Base-by-base conservation (phyloP, 2,113 vertebrate genomes). In the Cardinalis cardinalis region DNA sequence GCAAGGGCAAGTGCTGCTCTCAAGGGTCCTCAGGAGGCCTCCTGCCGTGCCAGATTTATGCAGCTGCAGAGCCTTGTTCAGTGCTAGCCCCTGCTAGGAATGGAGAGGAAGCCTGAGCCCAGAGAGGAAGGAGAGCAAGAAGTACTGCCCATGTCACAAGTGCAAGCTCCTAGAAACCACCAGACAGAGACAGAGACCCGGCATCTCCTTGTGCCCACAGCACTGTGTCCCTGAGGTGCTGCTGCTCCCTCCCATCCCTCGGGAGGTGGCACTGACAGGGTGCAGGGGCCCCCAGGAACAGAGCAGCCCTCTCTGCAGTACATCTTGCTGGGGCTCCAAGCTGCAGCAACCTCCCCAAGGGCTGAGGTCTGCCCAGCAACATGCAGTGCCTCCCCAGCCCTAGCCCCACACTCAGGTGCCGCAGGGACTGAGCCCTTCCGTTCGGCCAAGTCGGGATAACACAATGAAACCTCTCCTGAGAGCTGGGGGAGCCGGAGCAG, bases 171-270 rank as follows among this genome's bases (percentile, higher is more conserved):
- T 63, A 18, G 21, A 89, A 88, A 73, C 20, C 64, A 55, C 8
- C 26, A 41, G 49, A 46, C 32, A 59, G 51, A 74, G 60, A 31
- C 23, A 58, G 31, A 48, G 56, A 56, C 23, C 23, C 0, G 0
- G 21, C 36, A 26, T 14, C 49, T 75, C 58, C 53, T 52, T 34
- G 79, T 73, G 29, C 46, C 38, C 25, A 0, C 1, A 78, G 43
- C 56, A 79, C 32, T 0, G 0, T 14, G 29, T 25, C 11, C 0
- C 0, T 6, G 41, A 64, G 59, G 23, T 16, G 29, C 80, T 76
- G 59, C 63, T 78, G 58, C 43, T 86, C 19, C 72, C 64, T 83
- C 32, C 72, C 59, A 72, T 55, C 19, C 64, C 2, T 0, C 0
- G 0, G 56, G 41, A 87, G 43, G 32, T 1, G 6, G 38, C 36